A percentile compares a stretch with the other conserved stretches of the same genome.
Conservation (phyloP, 2,888 invertebrate species). For the Trachelus troglodyta region DNA sequence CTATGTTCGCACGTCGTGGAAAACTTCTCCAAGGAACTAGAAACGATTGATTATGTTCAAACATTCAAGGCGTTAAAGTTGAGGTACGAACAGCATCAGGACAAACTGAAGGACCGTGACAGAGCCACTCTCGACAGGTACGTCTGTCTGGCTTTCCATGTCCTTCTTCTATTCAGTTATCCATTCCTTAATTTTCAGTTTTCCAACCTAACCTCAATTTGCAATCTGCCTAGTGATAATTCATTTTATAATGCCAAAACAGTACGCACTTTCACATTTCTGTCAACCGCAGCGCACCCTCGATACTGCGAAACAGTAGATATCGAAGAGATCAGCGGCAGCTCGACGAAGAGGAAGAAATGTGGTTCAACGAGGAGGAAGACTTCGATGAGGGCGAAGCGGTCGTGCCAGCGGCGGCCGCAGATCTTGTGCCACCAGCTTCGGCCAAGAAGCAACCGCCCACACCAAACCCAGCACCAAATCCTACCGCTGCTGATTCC, state of each 20-base stretch:
- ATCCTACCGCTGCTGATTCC: constrained; percentile 51
- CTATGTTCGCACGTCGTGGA: constrained; percentile 95
- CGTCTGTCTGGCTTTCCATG: constrained; percentile 38
- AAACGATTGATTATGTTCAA: constrained; percentile 96
- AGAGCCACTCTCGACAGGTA: constrained; percentile 79
- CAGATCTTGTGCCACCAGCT: constrained; percentile 62
- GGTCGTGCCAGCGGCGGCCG: constrained; percentile 67
- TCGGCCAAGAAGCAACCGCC: constrained; percentile 59
- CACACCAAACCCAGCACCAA: constrained; percentile 52
- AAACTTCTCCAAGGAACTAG: constrained; percentile 93
- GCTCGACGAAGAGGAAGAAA: constrained; percentile 97
- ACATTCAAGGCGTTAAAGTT: constrained; percentile 94
- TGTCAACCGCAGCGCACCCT: constrained; percentile 74
- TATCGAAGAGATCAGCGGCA: constrained; percentile 93
- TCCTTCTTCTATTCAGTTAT: not conserved
- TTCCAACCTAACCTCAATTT: not conserved
- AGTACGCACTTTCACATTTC: not conserved
- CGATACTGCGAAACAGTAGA: constrained; percentile 82
- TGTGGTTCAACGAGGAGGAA: constrained; percentile 99
- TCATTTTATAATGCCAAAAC: not conserved
- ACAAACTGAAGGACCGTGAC: constrained; percentile 88
- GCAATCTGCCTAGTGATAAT: not conserved
- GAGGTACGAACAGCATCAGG: constrained; percentile 92
- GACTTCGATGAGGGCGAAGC: constrained; percentile 86
- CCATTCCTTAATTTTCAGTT: not conserved